phyloP scores from a whole-genome alignment of 2,888 invertebrate genomes.

The Volucella inanis region DNA sequence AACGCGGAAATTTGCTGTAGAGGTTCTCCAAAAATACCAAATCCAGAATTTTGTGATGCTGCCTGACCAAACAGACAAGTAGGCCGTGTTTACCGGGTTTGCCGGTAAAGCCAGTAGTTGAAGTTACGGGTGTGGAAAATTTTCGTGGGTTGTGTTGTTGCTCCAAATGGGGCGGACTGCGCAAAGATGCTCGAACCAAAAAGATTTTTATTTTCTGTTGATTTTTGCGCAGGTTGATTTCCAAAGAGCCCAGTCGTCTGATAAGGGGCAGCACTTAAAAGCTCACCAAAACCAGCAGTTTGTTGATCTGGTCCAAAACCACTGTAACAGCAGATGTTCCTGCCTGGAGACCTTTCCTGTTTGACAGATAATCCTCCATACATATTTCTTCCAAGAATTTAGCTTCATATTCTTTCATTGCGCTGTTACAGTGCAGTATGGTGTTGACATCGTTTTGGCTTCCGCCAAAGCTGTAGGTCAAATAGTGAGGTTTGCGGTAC shows the following conservation, averaged over 20 bases:
- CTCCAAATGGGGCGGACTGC: constrained; percentile 84
- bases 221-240: constrained; percentile 75
- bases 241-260: constrained; percentile 84
- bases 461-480: constrained; percentile 87
- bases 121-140: constrained; percentile 84
- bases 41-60: constrained; percentile 83
- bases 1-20: constrained; percentile 80
- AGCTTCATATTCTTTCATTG: constrained; percentile 98
- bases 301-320: constrained; percentile 82
- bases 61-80: too few species aligned
- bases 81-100: constrained; percentile 81
- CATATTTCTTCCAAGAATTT: constrained; percentile 98
- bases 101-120: constrained; percentile 79
- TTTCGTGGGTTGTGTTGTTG: constrained; percentile 85
- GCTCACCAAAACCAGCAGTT: constrained; percentile 79
- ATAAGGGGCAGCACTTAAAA: constrained; percentile 84
- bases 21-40: constrained; percentile 82
- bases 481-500: constrained; percentile 85
- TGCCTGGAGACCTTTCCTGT: constrained; percentile 90
- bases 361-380: constrained; percentile 95
- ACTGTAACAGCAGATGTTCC: constrained; percentile 77
- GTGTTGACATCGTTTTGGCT: constrained; percentile 93
- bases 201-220: constrained; percentile 85
- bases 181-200: constrained; percentile 84
- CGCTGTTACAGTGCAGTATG: constrained; percentile 97